Percentiles rank a stretch among this genome's conserved stretches.
Conservation (phyloP, 2,797 vertebrate species). For the Peromyscus melanophrys region DNA sequence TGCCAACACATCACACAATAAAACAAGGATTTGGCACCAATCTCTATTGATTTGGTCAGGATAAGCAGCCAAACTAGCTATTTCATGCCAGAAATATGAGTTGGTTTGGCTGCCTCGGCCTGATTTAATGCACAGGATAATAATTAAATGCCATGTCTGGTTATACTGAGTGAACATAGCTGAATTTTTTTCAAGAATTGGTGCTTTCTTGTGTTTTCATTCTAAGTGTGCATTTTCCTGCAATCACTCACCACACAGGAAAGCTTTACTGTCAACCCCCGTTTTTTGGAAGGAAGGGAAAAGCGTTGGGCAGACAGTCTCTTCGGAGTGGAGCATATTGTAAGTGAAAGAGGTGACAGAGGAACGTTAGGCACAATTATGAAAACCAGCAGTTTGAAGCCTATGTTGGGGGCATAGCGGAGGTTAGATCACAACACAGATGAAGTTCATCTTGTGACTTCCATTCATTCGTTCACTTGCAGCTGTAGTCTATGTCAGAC, state of each 20-base stretch:
- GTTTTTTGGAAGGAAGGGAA: conserved; percentile 1
- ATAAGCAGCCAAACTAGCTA: conserved; percentile 45
- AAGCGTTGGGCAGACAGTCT: background rate
- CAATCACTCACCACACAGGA: background rate
- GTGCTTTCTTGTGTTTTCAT: background rate
- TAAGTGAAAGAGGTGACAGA: background rate
- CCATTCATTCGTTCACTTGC: background rate
- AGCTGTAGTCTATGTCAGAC: background rate
- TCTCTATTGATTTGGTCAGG: conserved; percentile 72
- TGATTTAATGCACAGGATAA: conserved; percentile 54
- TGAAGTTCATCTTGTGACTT: background rate
- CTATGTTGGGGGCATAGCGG: too few species aligned
- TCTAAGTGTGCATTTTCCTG: background rate
- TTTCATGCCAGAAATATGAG: conserved; percentile 77
- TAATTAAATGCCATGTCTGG: conserved; percentile 57
- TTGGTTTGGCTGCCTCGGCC: conserved; percentile 59
- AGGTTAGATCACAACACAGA: background rate
- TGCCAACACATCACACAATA: conserved; percentile 74
- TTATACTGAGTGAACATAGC: background rate
- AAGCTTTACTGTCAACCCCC: background rate
- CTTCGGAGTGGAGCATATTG: background rate
- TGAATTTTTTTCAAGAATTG: conserved; percentile 35
- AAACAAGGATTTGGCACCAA: conserved; percentile 55
- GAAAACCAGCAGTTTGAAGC: background rate
- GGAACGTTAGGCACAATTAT: too few species aligned